Base-by-base conservation (phyloP, 2,113 vertebrate species). In the Rhinogobius similis region DNA sequence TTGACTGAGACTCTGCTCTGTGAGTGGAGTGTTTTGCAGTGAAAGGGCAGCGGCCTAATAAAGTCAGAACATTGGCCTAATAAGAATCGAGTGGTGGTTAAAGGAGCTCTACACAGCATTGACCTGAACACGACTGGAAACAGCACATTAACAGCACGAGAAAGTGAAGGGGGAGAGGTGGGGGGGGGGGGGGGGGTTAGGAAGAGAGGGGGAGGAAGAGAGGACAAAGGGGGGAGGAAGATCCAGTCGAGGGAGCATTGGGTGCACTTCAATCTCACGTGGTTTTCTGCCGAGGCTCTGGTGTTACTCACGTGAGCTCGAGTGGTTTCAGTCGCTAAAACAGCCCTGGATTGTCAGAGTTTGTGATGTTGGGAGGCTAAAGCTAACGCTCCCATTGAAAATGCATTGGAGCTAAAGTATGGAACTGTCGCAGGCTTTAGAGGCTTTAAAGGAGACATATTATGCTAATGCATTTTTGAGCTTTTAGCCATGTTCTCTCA, bases 11-110 rank as follows among this genome's bases (percentile, higher is more conserved):
- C 26, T 14, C 0, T n/a, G 61, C 38, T 29, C 32, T 24, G 10
- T 56, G 53, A 41, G 29, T 24, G 24, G 64, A 8, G 4, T 21
- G 8, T 43, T 10, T 26, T 16, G 43, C 46, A 23, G 62, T 26
- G 39, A 59, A 21, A 2, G 16, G 53, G 43, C 62, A 76, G 68
- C 70, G 65, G 73, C 24, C 52, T 79, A 81, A 86, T 81, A n/a
- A n/a, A 80, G 82, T 83, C 62, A 65, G 44, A 84, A 62, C 23
- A 53, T 26, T 13, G 4, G 44, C 68, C 70, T 76, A 79, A 84
- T 71, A 26, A 32, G 5, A 62, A 64, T 23, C 41, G 78, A 63
- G 67, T 69, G 46, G 11, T 3, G 4, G 69, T 24, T 55, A 26
- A 55, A 6, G 10, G 23, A 20, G 3, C 23, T 11, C 50, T 50